phyloP scores from a whole-genome alignment of 2,113 vertebrate genomes.

The Phrynosoma blainvillii region DNA sequence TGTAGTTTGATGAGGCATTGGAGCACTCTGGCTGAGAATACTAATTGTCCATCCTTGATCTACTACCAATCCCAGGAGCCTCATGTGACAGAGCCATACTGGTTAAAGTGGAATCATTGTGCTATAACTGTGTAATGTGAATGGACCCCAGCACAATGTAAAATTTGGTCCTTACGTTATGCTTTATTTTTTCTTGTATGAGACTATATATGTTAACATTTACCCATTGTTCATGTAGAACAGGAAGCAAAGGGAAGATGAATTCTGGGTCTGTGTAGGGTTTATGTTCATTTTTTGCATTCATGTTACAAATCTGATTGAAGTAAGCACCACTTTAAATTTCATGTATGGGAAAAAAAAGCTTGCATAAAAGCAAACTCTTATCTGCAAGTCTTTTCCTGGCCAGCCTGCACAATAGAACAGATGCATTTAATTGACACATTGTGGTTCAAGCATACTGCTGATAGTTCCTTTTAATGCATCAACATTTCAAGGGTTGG shows the following conservation, averaged over 20 bases:
- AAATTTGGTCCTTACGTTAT: neutral
- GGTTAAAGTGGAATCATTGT: too few species aligned
- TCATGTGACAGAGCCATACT: too few species aligned
- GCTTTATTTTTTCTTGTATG: neutral
- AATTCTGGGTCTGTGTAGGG: neutral
- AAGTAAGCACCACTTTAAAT: constrained; percentile 7
- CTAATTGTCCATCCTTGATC: too few species aligned
- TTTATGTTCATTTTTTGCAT: neutral
- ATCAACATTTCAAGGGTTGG: constrained; percentile 7
- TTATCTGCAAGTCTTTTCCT: constrained; percentile 5
- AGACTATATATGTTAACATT: neutral
- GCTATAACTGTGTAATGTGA: too few species aligned
- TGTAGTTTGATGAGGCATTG: too few species aligned
- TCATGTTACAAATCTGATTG: neutral
- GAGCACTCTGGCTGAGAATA: too few species aligned
- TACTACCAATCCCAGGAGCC: too few species aligned
- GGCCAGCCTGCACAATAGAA: neutral
- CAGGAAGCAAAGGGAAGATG: neutral
- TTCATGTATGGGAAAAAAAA: neutral
- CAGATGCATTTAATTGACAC: constrained; percentile 25
- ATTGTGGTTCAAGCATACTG: constrained; percentile 14
- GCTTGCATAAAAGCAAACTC: neutral
- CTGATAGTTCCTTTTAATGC: constrained; percentile 30
- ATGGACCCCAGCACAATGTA: too few species aligned
- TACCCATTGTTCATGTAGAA: neutral